Evolutionary conservation across 2,888 invertebrate genomes (phyloP).

Genomic region (Tachina fera): DNA sequence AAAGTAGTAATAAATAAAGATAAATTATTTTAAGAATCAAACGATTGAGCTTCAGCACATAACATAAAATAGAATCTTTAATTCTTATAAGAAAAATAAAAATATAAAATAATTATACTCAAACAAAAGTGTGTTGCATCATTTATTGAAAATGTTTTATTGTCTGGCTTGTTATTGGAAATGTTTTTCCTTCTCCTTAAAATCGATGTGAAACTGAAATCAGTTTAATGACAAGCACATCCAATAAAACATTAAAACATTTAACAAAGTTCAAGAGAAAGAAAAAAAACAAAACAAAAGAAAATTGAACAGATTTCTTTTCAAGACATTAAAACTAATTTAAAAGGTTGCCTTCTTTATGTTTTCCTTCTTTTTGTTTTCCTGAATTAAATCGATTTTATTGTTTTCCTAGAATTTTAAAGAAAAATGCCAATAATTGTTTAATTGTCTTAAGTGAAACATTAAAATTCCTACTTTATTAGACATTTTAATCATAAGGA

Average conservation of each 20-base stretch:
- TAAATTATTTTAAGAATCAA: background rate
- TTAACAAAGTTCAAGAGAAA: background rate
- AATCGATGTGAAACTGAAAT: slow-evolving; percentile 56
- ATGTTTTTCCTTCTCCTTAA: background rate
- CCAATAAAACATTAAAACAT: slow-evolving; percentile 30
- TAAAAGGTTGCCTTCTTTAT: slow-evolving; percentile 11
- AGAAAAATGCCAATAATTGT: slow-evolving; percentile 17
- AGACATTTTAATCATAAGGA: background rate
- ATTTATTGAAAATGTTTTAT: slow-evolving; percentile 2
- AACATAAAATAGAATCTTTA: background rate
- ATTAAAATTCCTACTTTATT: background rate
- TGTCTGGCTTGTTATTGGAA: background rate
- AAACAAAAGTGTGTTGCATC: background rate
- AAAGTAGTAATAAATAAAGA: background rate
- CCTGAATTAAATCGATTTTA: slow-evolving; percentile 34
- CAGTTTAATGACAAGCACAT: slow-evolving; percentile 63
- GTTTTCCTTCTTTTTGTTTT: background rate
- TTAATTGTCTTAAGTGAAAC: slow-evolving; percentile 8
- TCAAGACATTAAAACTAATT: slow-evolving; percentile 28
- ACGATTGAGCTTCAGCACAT: background rate
- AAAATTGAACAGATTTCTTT: background rate
- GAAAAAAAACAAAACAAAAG: background rate
- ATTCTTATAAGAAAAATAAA: background rate
- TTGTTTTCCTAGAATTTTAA: slow-evolving; percentile 39
- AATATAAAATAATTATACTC: background rate